Conservation (phyloP, 1,140 invertebrate genomes). For the Rhyzopertha dominica region DNA sequence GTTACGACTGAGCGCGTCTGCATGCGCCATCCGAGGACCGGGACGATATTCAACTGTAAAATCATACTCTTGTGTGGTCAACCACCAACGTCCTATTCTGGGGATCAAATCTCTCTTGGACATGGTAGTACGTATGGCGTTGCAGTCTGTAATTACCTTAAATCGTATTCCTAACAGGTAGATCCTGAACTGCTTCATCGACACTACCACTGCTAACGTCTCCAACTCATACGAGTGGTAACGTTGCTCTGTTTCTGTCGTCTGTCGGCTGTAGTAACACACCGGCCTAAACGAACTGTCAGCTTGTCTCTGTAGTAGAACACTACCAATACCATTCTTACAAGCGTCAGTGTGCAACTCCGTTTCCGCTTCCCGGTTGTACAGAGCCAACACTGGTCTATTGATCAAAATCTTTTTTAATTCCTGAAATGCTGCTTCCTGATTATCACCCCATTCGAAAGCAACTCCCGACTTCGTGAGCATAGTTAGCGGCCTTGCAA, state of each 20-base stretch:
- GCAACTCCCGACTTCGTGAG: too few species aligned
- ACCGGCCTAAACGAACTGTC: conserved; percentile 31
- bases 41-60: conserved; percentile 14
- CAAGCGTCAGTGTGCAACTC: conserved; percentile 39
- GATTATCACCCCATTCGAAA: too few species aligned
- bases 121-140: conserved; percentile 32
- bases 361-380: conserved; percentile 21
- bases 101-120: conserved; percentile 36
- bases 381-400: too few species aligned
- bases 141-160: conserved; percentile 34
- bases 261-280: conserved; percentile 34
- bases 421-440: too few species aligned
- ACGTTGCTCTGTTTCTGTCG: conserved; percentile 25
- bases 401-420: too few species aligned
- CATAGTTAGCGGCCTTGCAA: too few species aligned
- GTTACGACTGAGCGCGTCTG: neutral
- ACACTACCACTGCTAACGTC: conserved; percentile 38
- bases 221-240: conserved; percentile 44
- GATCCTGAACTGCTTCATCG: conserved; percentile 29
- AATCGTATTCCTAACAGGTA: conserved; percentile 35
- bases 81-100: conserved; percentile 39
- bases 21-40: neutral
- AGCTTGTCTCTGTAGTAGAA: conserved; percentile 23
- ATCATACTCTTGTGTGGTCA: conserved; percentile 37
- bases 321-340: conserved; percentile 24